Evolutionary conservation across 2,888 invertebrate species (phyloP).

Genomic region (Alloscopus bannaensis): DNA sequence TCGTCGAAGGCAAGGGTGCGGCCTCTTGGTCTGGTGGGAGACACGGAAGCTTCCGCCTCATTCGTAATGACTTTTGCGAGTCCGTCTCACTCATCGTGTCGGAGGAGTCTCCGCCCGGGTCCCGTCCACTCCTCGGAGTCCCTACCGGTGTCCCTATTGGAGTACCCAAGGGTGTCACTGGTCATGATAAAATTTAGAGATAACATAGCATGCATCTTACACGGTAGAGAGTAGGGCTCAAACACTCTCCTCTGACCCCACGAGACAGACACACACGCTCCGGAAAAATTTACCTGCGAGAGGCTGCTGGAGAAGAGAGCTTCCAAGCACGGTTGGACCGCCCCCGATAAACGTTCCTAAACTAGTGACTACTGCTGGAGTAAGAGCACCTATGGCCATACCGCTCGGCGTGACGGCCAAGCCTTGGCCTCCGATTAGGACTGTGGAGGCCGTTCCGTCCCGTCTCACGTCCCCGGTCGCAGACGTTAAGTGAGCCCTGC

Average conservation of each 20-base stretch:
- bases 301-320: constrained; percentile 69
- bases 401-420: constrained; percentile 69
- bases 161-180: constrained; percentile 75
- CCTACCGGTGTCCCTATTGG: constrained; percentile 74
- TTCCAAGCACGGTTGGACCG: constrained; percentile 63
- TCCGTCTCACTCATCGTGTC: constrained; percentile 77
- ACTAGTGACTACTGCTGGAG: constrained; percentile 73
- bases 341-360: constrained; percentile 73
- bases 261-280: constrained; percentile 35
- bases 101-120: constrained; percentile 75
- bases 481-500: constrained; percentile 71
- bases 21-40: constrained; percentile 77
- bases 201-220: constrained; percentile 65
- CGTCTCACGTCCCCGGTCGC: constrained; percentile 63
- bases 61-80: constrained; percentile 76
- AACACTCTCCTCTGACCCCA: neutral
- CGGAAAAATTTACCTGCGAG: constrained; percentile 68
- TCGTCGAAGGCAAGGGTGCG: constrained; percentile 75
- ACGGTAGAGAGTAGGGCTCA: neutral
- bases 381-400: constrained; percentile 72
- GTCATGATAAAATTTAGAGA: constrained; percentile 69
- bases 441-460: constrained; percentile 62
- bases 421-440: constrained; percentile 72
- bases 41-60: constrained; percentile 77
- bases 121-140: constrained; percentile 75